Evolutionary conservation across 2,113 vertebrate species (phyloP).

Genomic region (Mastomys coucha): DNA sequence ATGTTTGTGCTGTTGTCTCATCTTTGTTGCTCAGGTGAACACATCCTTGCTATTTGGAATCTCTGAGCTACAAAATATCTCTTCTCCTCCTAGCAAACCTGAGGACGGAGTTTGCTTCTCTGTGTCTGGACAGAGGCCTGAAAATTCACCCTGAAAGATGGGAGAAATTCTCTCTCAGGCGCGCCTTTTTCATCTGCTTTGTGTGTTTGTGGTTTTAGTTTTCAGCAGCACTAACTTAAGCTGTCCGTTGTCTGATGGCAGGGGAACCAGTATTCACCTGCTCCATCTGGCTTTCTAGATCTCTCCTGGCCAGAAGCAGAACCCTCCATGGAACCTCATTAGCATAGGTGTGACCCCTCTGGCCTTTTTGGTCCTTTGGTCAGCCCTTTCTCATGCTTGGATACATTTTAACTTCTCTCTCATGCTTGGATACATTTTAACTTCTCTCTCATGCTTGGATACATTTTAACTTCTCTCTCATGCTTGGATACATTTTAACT

Average conservation of each 20-base stretch:
- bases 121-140: not conserved
- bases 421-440: slow-evolving; percentile 27
- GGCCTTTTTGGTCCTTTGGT: not conserved
- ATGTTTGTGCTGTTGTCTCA: not conserved
- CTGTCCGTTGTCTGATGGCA: not conserved
- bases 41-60: not conserved
- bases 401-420: slow-evolving; percentile 5
- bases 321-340: not conserved
- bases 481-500: slow-evolving; percentile 27
- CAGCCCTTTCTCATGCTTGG: not conserved
- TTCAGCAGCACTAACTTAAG: not conserved
- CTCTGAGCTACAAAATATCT: not conserved
- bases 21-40: not conserved
- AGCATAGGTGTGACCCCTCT: not conserved
- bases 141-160: not conserved
- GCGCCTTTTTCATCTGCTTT: not conserved
- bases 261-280: not conserved
- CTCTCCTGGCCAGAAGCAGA: not conserved
- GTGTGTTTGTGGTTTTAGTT: not conserved
- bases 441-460: not conserved
- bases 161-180: not conserved
- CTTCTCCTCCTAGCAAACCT: not conserved
- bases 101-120: not conserved
- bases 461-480: slow-evolving; percentile 3
- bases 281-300: not conserved